Evolutionary conservation across 2,797 vertebrate genomes (phyloP).

Genomic region (Sebastes diploproa): DNA sequence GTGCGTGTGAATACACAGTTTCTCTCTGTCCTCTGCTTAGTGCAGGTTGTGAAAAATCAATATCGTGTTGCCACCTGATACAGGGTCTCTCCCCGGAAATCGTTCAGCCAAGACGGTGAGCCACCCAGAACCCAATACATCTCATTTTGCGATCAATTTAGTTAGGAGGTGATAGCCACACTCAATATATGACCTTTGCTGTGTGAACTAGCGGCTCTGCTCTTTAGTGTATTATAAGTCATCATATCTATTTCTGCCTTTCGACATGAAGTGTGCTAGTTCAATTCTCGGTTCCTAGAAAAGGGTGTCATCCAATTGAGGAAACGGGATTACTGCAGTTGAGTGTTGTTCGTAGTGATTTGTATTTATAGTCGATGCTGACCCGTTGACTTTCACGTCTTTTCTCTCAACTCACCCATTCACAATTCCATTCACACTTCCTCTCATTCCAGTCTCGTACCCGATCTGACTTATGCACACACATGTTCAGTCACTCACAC

Average conservation of each 20-base stretch:
- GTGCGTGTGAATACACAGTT: neutral
- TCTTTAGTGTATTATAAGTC: neutral
- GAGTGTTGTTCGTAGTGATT: neutral
- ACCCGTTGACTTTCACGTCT: neutral
- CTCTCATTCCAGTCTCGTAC: neutral
- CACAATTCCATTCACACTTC: neutral
- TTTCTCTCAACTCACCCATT: neutral
- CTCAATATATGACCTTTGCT: neutral
- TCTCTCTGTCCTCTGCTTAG: neutral
- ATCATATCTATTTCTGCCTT: neutral
- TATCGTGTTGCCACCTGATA: neutral
- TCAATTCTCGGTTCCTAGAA: neutral
- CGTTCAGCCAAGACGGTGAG: neutral
- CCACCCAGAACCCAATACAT: neutral
- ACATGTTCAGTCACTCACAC: neutral
- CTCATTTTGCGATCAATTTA: neutral
- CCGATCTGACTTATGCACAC: neutral
- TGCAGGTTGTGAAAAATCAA: neutral
- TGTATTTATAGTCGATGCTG: neutral
- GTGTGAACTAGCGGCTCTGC: neutral
- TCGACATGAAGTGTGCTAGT: neutral
- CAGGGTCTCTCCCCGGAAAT: neutral
- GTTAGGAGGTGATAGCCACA: neutral
- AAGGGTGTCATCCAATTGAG: neutral
- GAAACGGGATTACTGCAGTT: conserved; percentile 5